Evolutionary conservation across 2,797 vertebrate genomes (phyloP).

Genomic region (Sciaenops ocellatus): DNA sequence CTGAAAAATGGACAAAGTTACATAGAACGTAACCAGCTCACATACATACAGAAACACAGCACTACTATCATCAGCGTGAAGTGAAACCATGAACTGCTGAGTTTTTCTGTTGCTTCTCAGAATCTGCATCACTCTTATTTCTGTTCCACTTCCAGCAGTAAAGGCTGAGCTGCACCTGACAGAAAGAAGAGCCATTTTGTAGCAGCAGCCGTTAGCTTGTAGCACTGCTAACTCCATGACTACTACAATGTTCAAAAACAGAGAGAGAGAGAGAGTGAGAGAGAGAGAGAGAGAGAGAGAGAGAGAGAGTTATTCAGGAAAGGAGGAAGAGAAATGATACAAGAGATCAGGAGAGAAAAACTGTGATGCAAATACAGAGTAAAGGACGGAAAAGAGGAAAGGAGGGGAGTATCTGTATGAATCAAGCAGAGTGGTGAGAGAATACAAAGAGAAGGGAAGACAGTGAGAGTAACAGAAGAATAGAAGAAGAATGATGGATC

Average conservation of each 20-base stretch:
- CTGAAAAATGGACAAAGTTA: conserved; percentile 14
- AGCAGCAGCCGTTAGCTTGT: conserved; percentile 35
- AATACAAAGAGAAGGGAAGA: conserved; percentile 15
- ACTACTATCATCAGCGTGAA: neutral
- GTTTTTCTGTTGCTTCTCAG: neutral
- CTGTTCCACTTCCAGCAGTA: neutral
- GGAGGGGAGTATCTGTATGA: neutral
- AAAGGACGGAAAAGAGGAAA: neutral
- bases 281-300: neutral
- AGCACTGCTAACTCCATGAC: conserved; percentile 18
- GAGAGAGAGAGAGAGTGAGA: neutral
- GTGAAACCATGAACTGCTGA: conserved; percentile 3
- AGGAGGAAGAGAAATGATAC: neutral
- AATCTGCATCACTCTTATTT: neutral
- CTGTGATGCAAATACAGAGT: conserved; percentile 6
- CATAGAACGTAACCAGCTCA: conserved; percentile 16
- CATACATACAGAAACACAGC: neutral
- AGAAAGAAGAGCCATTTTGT: conserved; percentile 58
- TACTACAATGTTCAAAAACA: conserved; percentile 13
- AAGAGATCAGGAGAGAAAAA: neutral
- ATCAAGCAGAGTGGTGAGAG: neutral
- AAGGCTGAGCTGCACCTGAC: neutral
- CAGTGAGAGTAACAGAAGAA: conserved; percentile 5
- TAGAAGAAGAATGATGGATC: conserved; percentile 31
- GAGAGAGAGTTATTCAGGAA: neutral